These are phyloP conservation scores for Acleris cristana DNA, from an alignment of 2,888 invertebrate species.

Conservation along the genomic window DNA sequence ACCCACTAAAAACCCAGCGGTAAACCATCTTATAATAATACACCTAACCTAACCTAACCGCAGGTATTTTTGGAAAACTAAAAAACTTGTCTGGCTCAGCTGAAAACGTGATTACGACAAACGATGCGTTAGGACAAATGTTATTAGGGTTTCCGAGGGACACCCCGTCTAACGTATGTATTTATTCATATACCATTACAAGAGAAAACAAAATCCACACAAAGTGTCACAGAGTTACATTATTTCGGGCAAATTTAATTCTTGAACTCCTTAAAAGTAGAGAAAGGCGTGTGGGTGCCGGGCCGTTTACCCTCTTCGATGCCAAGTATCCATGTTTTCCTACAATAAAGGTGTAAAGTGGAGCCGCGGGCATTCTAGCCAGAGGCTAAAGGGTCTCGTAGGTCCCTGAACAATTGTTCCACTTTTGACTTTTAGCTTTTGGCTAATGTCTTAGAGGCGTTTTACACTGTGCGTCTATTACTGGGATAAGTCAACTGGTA, in stretches of 20 bases:
- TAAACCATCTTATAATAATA: no score
- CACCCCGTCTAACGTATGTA: neutral
- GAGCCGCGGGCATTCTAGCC: slow-evolving; percentile 7
- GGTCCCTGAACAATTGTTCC: slow-evolving; percentile 20
- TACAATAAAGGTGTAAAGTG: neutral
- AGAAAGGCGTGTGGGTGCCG: slow-evolving; percentile 10
- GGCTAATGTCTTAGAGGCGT: slow-evolving; percentile 12
- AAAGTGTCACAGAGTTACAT: slow-evolving; percentile 15
- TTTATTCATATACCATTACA: neutral
- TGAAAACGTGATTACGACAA: no score
- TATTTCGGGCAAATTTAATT: slow-evolving; percentile 12
- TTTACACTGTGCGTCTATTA: slow-evolving; percentile 3
- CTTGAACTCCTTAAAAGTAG: slow-evolving; percentile 17
- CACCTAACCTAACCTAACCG: no score
- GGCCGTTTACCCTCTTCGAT: neutral
- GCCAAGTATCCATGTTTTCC: neutral
- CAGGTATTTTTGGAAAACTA: no score
- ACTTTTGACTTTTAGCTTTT: slow-evolving; percentile 12
- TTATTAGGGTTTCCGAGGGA: no score
- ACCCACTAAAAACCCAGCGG: no score
- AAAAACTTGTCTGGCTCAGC: no score
- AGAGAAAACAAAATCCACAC: neutral
- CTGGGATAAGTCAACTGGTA: neutral
- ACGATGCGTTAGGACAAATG: no score
- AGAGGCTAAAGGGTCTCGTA: slow-evolving; percentile 3